A percentile compares a stretch with the other conserved stretches of the same genome.
Evolutionary conservation across 1,140 invertebrate genomes (phyloP).

Genomic region (Drosophila littoralis): DNA sequence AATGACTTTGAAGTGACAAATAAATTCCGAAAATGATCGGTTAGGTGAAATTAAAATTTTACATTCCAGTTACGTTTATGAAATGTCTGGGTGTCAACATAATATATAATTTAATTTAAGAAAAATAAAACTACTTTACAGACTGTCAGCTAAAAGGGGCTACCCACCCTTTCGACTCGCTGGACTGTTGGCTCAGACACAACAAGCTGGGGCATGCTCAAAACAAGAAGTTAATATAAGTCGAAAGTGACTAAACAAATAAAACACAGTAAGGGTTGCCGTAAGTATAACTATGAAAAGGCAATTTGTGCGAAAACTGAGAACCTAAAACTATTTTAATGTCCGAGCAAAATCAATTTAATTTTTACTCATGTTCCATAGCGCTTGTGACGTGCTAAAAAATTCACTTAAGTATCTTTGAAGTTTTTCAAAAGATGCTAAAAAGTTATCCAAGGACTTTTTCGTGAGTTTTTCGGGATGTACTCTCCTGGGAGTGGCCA

Average conservation of each 20-base stretch:
- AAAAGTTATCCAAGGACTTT: slow-evolving; percentile 62
- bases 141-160: no score
- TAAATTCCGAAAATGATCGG: slow-evolving; percentile 63
- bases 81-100: slow-evolving; percentile 47
- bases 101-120: slow-evolving; percentile 65
- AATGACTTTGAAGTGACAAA: slow-evolving; percentile 78
- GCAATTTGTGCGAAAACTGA: slow-evolving; percentile 32
- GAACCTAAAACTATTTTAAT: slow-evolving; percentile 48
- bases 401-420: slow-evolving; percentile 80
- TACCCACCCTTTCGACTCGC: no score
- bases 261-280: slow-evolving; percentile 20
- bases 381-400: slow-evolving; percentile 47
- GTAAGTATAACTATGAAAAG: slow-evolving; percentile 44
- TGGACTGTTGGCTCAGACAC: no score
- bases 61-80: slow-evolving; percentile 14
- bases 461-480: slow-evolving; percentile 53
- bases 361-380: slow-evolving; percentile 75
- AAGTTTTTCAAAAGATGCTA: slow-evolving; percentile 64
- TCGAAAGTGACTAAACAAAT: slow-evolving; percentile 2
- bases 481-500: slow-evolving; percentile 53
- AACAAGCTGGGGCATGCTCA: no score
- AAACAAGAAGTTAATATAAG: neutral
- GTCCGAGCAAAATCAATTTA: slow-evolving; percentile 77
- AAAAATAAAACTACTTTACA: no score
- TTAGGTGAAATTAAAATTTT: slow-evolving; percentile 68